Conservation (phyloP, 2,888 invertebrate genomes). For the Liodrosophila aerea region DNA sequence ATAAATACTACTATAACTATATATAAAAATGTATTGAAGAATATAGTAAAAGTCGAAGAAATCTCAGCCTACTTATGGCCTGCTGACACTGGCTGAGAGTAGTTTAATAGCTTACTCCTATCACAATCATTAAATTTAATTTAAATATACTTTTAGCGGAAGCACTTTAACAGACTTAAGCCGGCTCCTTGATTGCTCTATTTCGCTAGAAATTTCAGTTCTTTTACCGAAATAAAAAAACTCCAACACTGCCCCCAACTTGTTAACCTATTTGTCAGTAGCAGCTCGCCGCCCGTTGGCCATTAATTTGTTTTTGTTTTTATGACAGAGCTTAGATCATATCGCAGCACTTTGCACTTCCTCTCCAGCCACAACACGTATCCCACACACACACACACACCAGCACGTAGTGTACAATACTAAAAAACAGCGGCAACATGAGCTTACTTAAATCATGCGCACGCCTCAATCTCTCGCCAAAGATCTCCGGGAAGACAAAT, state of each 20-base stretch:
- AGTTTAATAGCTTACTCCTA: no score
- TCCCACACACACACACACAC: slow-evolving; percentile 32
- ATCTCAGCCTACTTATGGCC: no score
- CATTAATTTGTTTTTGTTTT: slow-evolving; percentile 52
- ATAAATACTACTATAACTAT: no score
- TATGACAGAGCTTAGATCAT: slow-evolving; percentile 49
- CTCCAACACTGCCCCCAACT: slow-evolving; percentile 47
- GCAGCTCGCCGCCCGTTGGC: slow-evolving; percentile 41
- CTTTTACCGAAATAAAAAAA: background rate
- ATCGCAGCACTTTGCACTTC: slow-evolving; percentile 73
- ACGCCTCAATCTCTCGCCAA: slow-evolving; percentile 68
- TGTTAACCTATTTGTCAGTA: slow-evolving; percentile 50
- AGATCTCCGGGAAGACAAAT: slow-evolving; percentile 72
- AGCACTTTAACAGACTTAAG: slow-evolving; percentile 2
- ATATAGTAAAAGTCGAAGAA: no score
- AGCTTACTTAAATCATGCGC: slow-evolving; percentile 64
- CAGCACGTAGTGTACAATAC: slow-evolving; percentile 27
- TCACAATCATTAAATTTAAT: no score
- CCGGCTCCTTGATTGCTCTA: background rate
- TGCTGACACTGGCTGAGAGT: no score
- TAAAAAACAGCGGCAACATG: slow-evolving; percentile 53
- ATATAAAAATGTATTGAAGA: no score
- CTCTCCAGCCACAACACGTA: slow-evolving; percentile 47
- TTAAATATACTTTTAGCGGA: slow-evolving; percentile 9
- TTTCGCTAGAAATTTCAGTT: slow-evolving; percentile 22